These are phyloP conservation scores for Mustelus asterias DNA, from an alignment of 2,113 vertebrate species.

Conservation along the genomic window DNA sequence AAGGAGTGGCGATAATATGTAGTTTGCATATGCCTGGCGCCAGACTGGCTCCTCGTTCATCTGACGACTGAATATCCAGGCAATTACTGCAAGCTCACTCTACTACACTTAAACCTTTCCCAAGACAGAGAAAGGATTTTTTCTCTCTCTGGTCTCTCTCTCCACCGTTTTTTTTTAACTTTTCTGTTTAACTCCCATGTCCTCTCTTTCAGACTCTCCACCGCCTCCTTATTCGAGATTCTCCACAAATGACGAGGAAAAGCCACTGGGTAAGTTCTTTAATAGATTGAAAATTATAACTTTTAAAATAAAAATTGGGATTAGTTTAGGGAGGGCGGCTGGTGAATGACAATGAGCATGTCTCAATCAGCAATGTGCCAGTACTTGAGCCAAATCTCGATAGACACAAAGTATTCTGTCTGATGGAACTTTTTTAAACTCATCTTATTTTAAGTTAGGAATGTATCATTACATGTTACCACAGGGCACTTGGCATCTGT, in stretches of 20 bases:
- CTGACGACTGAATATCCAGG: slow-evolving; percentile 81
- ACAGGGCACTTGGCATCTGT: background rate
- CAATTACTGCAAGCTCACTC: slow-evolving; percentile 85
- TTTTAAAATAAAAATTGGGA: slow-evolving; percentile 41
- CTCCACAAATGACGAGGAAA: slow-evolving; percentile 88
- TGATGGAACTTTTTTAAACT: background rate
- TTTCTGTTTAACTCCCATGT: slow-evolving; percentile 46
- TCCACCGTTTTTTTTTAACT: slow-evolving; percentile 38
- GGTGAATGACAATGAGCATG: background rate
- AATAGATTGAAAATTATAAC: slow-evolving; percentile 37
- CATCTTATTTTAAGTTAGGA: background rate
- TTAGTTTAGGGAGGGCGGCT: background rate
- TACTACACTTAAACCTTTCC: slow-evolving; percentile 21
- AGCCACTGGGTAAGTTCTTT: slow-evolving; percentile 87
- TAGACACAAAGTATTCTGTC: background rate
- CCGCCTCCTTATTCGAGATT: slow-evolving; percentile 96
- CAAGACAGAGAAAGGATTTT: slow-evolving; percentile 3
- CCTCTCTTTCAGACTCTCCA: slow-evolving; percentile 84
- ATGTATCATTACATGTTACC: background rate
- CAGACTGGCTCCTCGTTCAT: slow-evolving; percentile 86
- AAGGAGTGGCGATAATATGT: slow-evolving; percentile 93
- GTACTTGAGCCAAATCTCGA: background rate
- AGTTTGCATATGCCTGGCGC: slow-evolving; percentile 93
- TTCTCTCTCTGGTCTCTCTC: background rate
- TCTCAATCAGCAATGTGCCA: background rate